Evolutionary conservation across 2,888 invertebrate genomes (phyloP).

Genomic region (Willowsia nigromaculata): DNA sequence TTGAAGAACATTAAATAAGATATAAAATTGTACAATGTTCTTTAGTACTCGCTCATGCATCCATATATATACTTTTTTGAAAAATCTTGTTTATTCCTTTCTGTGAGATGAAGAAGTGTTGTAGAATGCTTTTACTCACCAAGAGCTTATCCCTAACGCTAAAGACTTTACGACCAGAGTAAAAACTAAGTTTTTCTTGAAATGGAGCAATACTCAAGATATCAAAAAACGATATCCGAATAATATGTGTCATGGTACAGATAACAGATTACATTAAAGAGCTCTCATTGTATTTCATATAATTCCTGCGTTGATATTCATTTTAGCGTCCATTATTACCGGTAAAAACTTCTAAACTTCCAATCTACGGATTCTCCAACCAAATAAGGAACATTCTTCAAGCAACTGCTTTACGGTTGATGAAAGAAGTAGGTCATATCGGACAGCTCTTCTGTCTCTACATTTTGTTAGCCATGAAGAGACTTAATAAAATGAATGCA

Average conservation of each 20-base stretch:
- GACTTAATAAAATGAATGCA: conserved; percentile 10
- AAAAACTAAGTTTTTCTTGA: too few relatives aligned
- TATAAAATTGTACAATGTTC: conserved; percentile 24
- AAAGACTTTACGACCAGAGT: background rate
- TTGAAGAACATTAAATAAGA: conserved; percentile 31
- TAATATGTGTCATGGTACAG: too few relatives aligned
- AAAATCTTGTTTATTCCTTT: background rate
- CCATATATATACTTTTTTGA: background rate
- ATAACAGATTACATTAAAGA: too few relatives aligned
- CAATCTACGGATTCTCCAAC: too few relatives aligned
- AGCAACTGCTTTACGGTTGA: conserved; percentile 34
- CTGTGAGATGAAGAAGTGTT: background rate
- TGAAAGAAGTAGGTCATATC: conserved; percentile 16
- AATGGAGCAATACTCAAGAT: background rate
- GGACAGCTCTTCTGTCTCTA: background rate
- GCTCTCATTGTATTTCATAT: too few relatives aligned
- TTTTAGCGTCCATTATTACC: background rate
- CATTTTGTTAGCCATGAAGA: background rate
- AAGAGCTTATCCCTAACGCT: background rate
- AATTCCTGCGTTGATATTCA: background rate
- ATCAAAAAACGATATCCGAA: too few relatives aligned
- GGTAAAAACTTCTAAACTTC: background rate
- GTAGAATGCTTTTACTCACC: background rate
- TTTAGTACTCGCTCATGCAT: background rate
- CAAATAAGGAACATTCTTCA: too few relatives aligned